Base-by-base conservation (phyloP, 1,140 invertebrate genomes). In the Goniozus legneri region DNA sequence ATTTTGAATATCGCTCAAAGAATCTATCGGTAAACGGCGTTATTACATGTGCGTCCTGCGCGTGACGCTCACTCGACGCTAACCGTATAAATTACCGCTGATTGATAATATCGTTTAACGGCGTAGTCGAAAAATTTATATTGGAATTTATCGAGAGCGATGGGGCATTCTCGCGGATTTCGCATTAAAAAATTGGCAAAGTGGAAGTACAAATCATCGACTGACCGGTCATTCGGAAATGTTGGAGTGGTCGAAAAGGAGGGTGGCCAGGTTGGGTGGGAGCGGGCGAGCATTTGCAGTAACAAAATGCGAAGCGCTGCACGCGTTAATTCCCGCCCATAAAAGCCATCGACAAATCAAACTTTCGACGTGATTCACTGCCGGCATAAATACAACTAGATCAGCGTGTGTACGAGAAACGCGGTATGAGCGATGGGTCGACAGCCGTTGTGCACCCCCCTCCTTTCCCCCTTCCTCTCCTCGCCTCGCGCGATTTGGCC, bases 341-440 rank as follows among this genome's bases (percentile, higher is more conserved):
- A 71, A 75, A 75, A 75, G 68, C 71, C 69, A 73, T 74, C 73
- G 67, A 75, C 73, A 75, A 75, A 75, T 74, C 71, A 75, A 75
- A 73, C 60, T 60, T 56, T 54, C 58, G 70, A 75, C 70, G 58
- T 74, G 71, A 75, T 75, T 75, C 71, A 75, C 63, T 73, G 65
- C 69, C 56, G 59, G 67, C 70, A 67, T 73, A 74, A 75, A 75
- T 75, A 74, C 67, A 73, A 72, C 69, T 71, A 71, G 71, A 75
- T 75, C 70, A 73, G 69, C 62, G 62, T 66, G 68, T 69, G 65
- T 65, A 65, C 60, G 61, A 58, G 56, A 48, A 60, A 58, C 58
- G 60, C 56, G 64, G 63, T 60, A 73, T 73, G 71, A 71, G 62
- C 63, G 67, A 74, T 75, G 64, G 69, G 62, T 65, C 61, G 68